phyloP scores from a whole-genome alignment of 2,888 invertebrate genomes.

The Phaedon cochleariae region DNA sequence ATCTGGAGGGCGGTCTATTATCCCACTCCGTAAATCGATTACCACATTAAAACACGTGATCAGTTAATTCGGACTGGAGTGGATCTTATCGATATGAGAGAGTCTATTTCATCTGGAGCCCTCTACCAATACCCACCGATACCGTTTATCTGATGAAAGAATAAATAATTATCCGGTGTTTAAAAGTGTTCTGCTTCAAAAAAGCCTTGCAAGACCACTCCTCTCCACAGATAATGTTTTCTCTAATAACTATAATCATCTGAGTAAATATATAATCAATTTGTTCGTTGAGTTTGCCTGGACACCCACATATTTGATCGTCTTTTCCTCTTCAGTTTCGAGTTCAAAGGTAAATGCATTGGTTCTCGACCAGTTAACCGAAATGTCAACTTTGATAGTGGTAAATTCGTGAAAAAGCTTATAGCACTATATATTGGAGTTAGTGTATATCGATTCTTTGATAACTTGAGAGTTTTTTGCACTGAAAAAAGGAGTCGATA shows the following conservation, averaged over 20 bases:
- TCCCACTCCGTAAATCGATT: not conserved
- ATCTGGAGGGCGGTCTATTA: not conserved
- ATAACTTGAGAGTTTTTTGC: no score
- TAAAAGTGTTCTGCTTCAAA: slow-evolving; percentile 57
- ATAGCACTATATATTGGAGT: no score
- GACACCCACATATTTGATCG: slow-evolving; percentile 55
- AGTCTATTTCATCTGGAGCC: not conserved
- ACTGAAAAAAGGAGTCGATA: no score
- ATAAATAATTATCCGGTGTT: slow-evolving; percentile 51
- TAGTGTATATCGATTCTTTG: no score
- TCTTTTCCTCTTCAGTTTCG: slow-evolving; percentile 25
- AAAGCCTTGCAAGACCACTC: slow-evolving; percentile 57
- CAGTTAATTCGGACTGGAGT: not conserved
- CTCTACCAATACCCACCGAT: slow-evolving; percentile 3
- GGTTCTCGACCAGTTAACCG: no score
- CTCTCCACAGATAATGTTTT: slow-evolving; percentile 62
- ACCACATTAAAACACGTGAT: not conserved
- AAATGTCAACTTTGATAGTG: no score
- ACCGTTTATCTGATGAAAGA: slow-evolving; percentile 47
- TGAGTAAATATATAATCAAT: slow-evolving; percentile 64
- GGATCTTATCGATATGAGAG: not conserved
- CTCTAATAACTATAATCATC: slow-evolving; percentile 64
- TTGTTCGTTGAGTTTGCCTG: slow-evolving; percentile 60
- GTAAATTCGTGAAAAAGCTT: no score
- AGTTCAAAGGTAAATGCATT: slow-evolving; percentile 32